These are phyloP conservation scores for Aphelinus certus DNA, from an alignment of 1,140 invertebrate genomes.

Conservation along the genomic window DNA sequence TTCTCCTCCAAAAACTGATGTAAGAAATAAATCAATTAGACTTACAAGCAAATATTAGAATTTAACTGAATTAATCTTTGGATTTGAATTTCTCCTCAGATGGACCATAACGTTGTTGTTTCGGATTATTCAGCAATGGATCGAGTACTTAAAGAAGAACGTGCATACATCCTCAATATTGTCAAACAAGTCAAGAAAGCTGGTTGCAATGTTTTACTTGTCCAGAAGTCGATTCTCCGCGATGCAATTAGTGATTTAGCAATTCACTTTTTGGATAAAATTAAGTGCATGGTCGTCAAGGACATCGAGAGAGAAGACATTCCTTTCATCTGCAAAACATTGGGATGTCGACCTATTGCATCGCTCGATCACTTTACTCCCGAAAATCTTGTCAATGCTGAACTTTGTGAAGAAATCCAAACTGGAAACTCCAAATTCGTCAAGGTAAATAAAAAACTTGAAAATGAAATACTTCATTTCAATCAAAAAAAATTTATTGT, in stretches of 20 bases:
- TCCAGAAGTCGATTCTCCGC: slow-evolving; percentile 98
- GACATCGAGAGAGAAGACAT: slow-evolving; percentile 98
- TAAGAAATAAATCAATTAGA: slow-evolving; percentile 65
- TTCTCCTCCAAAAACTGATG: slow-evolving; percentile 99
- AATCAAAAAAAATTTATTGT: neutral
- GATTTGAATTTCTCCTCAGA: slow-evolving; percentile 70
- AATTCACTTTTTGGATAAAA: slow-evolving; percentile 98
- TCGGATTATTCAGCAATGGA: slow-evolving; percentile 99
- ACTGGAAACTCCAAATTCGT: slow-evolving; percentile 93
- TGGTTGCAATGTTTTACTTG: slow-evolving; percentile 96
- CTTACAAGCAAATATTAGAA: neutral
- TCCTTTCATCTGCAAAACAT: slow-evolving; percentile 95
- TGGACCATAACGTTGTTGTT: slow-evolving; percentile 98
- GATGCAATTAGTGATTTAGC: slow-evolving; percentile 98
- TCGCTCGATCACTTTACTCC: slow-evolving; percentile 96
- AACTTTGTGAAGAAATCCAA: slow-evolving; percentile 93
- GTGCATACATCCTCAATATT: slow-evolving; percentile 97
- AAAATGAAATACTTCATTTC: slow-evolving; percentile 19
- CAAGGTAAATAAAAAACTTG: slow-evolving; percentile 72
- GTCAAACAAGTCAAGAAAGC: slow-evolving; percentile 99
- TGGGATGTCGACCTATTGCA: slow-evolving; percentile 96
- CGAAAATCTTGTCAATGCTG: slow-evolving; percentile 91
- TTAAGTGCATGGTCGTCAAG: slow-evolving; percentile 99
- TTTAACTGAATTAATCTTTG: neutral
- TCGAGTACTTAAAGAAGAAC: slow-evolving; percentile 96